Evolutionary conservation across 2,888 invertebrate species (phyloP), one percentile per base, ranked within the genome.

Genomic region (Rutpela maculata): DNA sequence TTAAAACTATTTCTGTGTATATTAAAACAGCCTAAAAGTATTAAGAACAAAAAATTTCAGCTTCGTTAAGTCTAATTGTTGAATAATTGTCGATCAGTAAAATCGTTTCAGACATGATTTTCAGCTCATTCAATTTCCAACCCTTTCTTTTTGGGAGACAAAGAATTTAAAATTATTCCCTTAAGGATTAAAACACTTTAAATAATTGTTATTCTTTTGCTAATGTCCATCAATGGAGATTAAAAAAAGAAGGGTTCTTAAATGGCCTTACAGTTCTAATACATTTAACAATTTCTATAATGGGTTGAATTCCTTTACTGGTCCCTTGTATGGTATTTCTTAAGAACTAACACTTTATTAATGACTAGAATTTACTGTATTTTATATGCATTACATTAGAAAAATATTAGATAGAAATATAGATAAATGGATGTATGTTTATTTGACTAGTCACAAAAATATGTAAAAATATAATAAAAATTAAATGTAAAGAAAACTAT

Each of bases 111-210:
- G 73, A 82, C 79, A 81, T 83, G 85, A 86, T 87, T 87, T 85
- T 83, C 85, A 85, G 82, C 85, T 85, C 87, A 86, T 86, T 86
- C 85, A 86, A 85, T 87, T 79, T 78, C 67, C 81, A 87, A 87
- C 87, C 87, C 87, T 87, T 87, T 86, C 86, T 84, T 83, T 86
- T 81, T 69, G 81, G 77, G 78, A 84, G 84, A 86, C 85, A 86
- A 86, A 85, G 86, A 86, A 86, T 87, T 85, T 83, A 82, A 84
- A 86, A 87, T 84, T 82, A 85, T 83, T 86, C 86, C 86, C 87
- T 82, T 80, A 82, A 83, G 87, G 85, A 85, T 85, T 85, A 84
- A 84, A 86, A 87, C 88, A 88, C 88, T 88, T 87, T 86, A 85
- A 86, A 87, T 88, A 88, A 88, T 88, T 88, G 87, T 87, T 86